phyloP scores from a whole-genome alignment of 2,888 invertebrate genomes.

The Eristalis intricaria region DNA sequence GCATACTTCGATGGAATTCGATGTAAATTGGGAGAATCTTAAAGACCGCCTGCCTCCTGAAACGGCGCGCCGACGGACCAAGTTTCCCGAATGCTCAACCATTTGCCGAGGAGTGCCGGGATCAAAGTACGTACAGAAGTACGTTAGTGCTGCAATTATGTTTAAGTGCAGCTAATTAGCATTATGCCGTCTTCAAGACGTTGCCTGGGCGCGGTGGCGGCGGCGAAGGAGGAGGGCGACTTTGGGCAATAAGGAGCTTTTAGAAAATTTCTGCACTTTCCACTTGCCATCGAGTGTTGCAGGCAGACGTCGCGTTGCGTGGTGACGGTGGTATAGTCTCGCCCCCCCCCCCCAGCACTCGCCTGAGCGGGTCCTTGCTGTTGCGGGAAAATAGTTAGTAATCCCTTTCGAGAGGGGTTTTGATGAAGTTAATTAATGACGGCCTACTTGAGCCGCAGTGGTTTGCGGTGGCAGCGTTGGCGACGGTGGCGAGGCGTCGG shows the following conservation, averaged over 20 bases:
- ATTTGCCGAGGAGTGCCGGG: not conserved
- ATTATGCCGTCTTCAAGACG: slow-evolving; percentile 42
- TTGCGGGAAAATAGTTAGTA: slow-evolving; percentile 65
- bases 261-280: not conserved
- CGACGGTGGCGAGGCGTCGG: not conserved
- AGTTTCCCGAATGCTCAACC: slow-evolving; percentile 54
- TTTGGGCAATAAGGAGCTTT: not conserved
- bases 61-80: slow-evolving; percentile 16
- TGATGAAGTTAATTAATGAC: slow-evolving; percentile 69
- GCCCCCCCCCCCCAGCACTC: not conserved
- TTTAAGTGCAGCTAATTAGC: slow-evolving; percentile 71
- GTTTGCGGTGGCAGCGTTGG: not conserved
- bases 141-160: slow-evolving; percentile 61
- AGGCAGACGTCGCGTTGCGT: not conserved
- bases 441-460: slow-evolving; percentile 5
- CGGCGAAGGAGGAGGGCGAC: not conserved
- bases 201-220: not conserved
- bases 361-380: slow-evolving; percentile 45
- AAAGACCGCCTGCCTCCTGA: slow-evolving; percentile 35
- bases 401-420: slow-evolving; percentile 65
- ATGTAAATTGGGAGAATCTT: slow-evolving; percentile 66
- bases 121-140: not conserved
- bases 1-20: slow-evolving; percentile 57
- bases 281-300: not conserved
- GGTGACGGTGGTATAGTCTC: not conserved